These are phyloP conservation scores for Torymus auratus DNA, from an alignment of 2,888 invertebrate species.

Conservation along the genomic window DNA sequence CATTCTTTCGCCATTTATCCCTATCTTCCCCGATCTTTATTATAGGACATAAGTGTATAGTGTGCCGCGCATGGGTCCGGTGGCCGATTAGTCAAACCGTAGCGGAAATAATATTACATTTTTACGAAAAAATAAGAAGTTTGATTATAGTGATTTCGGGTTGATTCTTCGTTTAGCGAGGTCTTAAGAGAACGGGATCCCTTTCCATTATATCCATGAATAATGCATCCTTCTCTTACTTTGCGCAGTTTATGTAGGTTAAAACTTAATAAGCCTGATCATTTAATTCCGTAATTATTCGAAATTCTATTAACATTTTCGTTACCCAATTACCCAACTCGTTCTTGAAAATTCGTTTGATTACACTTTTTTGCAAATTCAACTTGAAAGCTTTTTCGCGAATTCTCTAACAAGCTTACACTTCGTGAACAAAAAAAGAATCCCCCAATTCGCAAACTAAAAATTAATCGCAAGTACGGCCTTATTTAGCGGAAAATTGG, in stretches of 20 bases:
- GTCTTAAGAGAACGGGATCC: neutral
- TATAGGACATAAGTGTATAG: conserved; percentile 69
- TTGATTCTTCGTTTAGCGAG: conserved; percentile 10
- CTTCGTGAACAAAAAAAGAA: too few relatives aligned
- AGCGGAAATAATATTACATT: conserved; percentile 28
- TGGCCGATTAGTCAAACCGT: conserved; percentile 65
- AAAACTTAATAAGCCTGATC: conserved; percentile 4
- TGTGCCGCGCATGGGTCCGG: conserved; percentile 63
- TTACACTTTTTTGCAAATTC: too few relatives aligned
- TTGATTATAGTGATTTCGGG: conserved; percentile 32
- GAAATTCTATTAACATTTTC: too few relatives aligned
- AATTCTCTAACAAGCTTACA: too few relatives aligned
- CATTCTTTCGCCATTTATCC: conserved; percentile 66
- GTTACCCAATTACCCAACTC: too few relatives aligned
- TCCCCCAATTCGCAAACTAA: neutral
- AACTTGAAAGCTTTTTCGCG: too few relatives aligned
- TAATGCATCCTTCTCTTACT: too few relatives aligned
- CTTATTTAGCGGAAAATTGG: conserved; percentile 43
- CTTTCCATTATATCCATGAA: conserved; percentile 3
- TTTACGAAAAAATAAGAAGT: conserved; percentile 6
- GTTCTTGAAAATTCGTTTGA: too few relatives aligned
- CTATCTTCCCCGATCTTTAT: conserved; percentile 70
- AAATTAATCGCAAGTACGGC: conserved; percentile 39
- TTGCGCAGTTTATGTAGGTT: too few relatives aligned
- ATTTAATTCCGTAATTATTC: conserved; percentile 13